Percentiles rank a stretch among this genome's conserved stretches.
Conservation (phyloP, 2,113 vertebrate genomes). For the Semicossyphus pulcher region DNA sequence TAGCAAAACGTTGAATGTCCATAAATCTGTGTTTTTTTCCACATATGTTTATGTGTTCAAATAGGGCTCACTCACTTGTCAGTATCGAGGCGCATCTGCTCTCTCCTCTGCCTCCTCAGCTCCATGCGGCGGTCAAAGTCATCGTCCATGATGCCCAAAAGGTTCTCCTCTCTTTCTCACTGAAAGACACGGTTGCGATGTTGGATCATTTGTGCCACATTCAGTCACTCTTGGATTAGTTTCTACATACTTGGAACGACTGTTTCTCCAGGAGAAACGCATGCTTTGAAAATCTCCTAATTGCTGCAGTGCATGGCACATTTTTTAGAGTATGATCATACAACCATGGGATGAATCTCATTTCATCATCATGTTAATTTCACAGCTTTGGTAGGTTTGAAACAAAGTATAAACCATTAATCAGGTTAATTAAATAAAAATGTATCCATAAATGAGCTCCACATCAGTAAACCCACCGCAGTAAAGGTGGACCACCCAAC, state of each 20-base stretch:
- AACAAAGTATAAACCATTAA: background rate
- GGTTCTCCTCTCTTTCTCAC: conserved; percentile 53
- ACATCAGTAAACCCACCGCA: background rate
- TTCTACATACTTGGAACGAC: background rate
- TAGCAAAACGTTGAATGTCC: background rate
- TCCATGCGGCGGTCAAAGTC: conserved; percentile 96
- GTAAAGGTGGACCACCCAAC: conserved; percentile 31
- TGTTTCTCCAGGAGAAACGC: background rate
- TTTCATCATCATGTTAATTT: background rate
- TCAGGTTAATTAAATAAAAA: background rate
- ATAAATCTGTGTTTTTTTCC: background rate
- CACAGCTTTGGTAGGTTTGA: background rate
- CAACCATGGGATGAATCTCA: background rate
- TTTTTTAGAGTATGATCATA: background rate
- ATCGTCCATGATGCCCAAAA: conserved; percentile 88
- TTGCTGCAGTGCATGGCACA: background rate
- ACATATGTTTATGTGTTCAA: background rate
- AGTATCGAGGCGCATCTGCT: conserved; percentile 92
- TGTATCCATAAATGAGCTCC: background rate
- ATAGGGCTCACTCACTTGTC: conserved; percentile 86
- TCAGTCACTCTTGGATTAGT: background rate
- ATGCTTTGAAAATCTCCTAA: background rate
- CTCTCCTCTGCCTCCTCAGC: conserved; percentile 95
- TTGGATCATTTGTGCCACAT: background rate
- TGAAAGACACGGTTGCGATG: conserved; percentile 45